These are phyloP conservation scores for Amphiduros pacificus DNA, from an alignment of 2,888 invertebrate genomes.

Conservation along the genomic window DNA sequence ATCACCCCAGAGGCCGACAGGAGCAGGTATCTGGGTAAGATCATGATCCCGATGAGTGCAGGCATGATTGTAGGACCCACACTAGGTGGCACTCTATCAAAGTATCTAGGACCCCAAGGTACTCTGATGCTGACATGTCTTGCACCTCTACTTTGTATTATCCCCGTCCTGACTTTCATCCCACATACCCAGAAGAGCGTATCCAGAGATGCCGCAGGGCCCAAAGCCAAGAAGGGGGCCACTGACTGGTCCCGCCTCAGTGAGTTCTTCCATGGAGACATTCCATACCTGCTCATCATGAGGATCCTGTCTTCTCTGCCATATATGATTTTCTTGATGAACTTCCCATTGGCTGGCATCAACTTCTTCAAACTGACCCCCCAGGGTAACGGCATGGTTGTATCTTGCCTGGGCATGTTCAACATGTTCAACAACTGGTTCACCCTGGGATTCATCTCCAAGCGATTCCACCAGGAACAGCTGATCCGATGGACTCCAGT, in stretches of 20 bases:
- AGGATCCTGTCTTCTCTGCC: not conserved
- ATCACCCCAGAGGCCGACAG: constrained; percentile 5
- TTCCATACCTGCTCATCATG: constrained; percentile 1
- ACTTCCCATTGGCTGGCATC: constrained; percentile 10
- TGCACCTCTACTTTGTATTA: not conserved
- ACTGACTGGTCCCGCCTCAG: not conserved
- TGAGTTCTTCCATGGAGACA: constrained; percentile 3
- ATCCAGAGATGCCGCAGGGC: not conserved
- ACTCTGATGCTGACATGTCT: constrained; percentile 4
- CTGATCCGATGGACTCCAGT: not conserved
- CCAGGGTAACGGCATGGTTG: constrained; percentile 3
- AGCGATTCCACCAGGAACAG: not conserved
- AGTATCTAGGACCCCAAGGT: constrained; percentile 5
- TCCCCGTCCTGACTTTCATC: not conserved
- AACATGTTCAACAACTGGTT: constrained; percentile 6
- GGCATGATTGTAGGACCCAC: constrained; percentile 8
- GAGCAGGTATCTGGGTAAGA: constrained; percentile 1
- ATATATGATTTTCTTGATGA: constrained; percentile 7
- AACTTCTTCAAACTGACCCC: constrained; percentile 9
- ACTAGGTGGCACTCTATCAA: not conserved
- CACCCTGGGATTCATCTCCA: not conserved
- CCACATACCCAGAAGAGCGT: constrained; percentile 2
- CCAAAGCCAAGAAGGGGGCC: constrained; percentile 3
- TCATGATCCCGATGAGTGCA: constrained; percentile 2
- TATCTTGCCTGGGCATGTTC: not conserved